phyloP scores from a whole-genome alignment of 2,888 invertebrate species.

The Holacanthella duospinosa region DNA sequence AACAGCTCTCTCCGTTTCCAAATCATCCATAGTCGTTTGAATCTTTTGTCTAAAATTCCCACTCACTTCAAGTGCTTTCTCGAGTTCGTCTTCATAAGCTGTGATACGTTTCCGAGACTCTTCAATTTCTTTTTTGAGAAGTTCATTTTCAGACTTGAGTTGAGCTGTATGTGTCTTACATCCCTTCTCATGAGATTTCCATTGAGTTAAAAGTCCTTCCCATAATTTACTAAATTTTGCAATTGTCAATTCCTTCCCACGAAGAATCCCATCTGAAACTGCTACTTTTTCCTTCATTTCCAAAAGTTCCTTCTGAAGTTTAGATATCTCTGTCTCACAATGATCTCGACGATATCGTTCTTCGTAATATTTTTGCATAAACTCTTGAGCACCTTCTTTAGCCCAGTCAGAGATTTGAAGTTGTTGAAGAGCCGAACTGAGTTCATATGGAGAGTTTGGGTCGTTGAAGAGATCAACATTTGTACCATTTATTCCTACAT shows the following conservation, averaged over 20 bases:
- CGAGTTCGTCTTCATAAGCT: conserved; percentile 31
- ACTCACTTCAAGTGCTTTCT: conserved; percentile 26
- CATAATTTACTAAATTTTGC: conserved; percentile 27
- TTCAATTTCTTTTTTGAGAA: conserved; percentile 18
- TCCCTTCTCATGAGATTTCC: conserved; percentile 30
- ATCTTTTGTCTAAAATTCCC: conserved; percentile 25
- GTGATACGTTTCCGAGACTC: conserved; percentile 10
- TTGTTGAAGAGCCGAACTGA: conserved; percentile 7
- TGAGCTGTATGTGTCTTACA: conserved; percentile 20
- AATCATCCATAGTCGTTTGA: conserved; percentile 11
- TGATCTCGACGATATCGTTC: conserved; percentile 29
- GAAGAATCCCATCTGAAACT: conserved; percentile 17
- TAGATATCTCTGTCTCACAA: conserved; percentile 30
- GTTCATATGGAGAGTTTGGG: not conserved
- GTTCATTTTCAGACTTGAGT: conserved; percentile 27
- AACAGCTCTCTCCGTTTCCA: conserved; percentile 12
- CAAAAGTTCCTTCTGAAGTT: conserved; percentile 25
- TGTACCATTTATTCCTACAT: not conserved
- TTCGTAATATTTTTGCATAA: conserved; percentile 30
- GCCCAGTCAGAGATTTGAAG: conserved; percentile 25
- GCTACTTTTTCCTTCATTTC: conserved; percentile 26
- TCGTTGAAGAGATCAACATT: not conserved
- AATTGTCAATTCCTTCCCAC: conserved; percentile 21
- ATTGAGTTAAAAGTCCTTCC: conserved; percentile 29
- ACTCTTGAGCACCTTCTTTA: conserved; percentile 19